Conservation (phyloP, 2,113 vertebrate species). For the Oncorhynchus tshawytscha region DNA sequence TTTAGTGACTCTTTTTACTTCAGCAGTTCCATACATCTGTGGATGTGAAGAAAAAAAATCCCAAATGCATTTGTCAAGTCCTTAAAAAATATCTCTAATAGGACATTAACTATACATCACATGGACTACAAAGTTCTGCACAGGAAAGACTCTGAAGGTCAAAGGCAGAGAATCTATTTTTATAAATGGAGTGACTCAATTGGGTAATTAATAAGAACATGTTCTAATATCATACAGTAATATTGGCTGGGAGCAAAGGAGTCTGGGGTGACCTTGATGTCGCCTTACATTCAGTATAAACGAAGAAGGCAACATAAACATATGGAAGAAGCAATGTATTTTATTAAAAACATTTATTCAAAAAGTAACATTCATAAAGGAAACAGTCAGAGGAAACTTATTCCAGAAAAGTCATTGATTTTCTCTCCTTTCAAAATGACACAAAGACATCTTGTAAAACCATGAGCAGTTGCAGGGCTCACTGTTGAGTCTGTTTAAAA, state of each 20-base stretch:
- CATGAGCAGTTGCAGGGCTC: background rate
- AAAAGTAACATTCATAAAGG: background rate
- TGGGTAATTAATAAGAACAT: constrained; percentile 57
- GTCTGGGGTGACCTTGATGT: constrained; percentile 43
- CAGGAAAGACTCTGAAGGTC: constrained; percentile 27
- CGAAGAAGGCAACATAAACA: background rate
- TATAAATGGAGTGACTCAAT: constrained; percentile 47
- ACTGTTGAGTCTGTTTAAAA: background rate
- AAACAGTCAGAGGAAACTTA: background rate
- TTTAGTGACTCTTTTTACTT: background rate
- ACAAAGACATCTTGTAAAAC: background rate
- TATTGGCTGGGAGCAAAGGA: constrained; percentile 25
- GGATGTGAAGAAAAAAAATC: background rate
- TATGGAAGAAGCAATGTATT: background rate
- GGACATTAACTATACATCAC: background rate
- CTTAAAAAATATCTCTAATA: background rate
- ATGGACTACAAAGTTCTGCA: constrained; percentile 18
- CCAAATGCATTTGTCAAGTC: constrained; percentile 4
- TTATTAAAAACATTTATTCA: background rate
- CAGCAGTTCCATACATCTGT: background rate
- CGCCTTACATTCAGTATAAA: background rate
- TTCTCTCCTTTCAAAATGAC: background rate
- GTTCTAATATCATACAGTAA: constrained; percentile 21
- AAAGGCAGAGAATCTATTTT: constrained; percentile 43
- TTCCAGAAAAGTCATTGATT: background rate